phyloP scores from a whole-genome alignment of 2,113 vertebrate species.

The Callipepla squamata region DNA sequence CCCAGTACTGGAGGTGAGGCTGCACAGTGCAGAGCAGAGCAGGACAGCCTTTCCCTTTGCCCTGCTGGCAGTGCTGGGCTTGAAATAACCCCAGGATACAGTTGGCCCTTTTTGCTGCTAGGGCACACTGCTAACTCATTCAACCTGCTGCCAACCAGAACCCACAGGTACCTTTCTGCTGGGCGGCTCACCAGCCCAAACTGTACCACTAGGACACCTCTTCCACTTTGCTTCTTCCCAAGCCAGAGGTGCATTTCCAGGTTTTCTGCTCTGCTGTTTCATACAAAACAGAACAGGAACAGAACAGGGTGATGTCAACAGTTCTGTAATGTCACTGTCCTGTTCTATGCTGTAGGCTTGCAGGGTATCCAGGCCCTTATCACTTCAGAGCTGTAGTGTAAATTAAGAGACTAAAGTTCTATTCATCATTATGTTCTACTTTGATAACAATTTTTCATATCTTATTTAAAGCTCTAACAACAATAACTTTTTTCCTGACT shows the following conservation, averaged over 20 bases:
- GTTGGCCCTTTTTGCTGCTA: neutral
- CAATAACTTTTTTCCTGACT: neutral
- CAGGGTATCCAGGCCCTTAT: neutral
- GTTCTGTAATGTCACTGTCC: neutral
- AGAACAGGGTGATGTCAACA: neutral
- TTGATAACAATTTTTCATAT: neutral
- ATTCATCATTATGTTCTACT: neutral
- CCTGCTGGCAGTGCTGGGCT: neutral
- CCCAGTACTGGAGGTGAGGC: no score
- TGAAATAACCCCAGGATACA: neutral
- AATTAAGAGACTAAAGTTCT: neutral
- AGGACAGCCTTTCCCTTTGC: neutral
- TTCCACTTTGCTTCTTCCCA: neutral
- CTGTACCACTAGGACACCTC: neutral
- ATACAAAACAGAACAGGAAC: neutral
- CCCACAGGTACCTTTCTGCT: neutral
- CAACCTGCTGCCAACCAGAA: neutral
- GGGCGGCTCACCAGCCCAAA: no score
- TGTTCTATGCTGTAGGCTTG: neutral
- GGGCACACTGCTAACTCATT: neutral
- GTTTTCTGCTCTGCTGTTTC: neutral
- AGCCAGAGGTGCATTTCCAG: neutral
- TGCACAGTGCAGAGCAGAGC: neutral
- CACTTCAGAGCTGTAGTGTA: neutral
- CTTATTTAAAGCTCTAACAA: neutral